phyloP scores from a whole-genome alignment of 2,113 vertebrate species.

The Puntigrus tetrazona region DNA sequence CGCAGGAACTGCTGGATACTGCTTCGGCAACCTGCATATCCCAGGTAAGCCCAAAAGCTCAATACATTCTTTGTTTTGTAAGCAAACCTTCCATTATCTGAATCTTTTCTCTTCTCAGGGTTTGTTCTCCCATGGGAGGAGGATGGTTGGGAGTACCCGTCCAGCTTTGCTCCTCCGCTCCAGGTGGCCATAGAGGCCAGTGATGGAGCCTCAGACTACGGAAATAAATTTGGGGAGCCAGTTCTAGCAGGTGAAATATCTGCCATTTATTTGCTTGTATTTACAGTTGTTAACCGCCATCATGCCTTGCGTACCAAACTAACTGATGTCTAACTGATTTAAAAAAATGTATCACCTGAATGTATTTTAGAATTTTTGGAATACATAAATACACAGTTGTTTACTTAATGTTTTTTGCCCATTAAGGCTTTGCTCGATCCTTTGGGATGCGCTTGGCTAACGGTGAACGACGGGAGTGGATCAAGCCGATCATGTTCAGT shows the following conservation, averaged over 20 bases:
- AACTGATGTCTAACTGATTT: no score
- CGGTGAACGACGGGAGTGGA: slow-evolving; percentile 87
- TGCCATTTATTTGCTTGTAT: neutral
- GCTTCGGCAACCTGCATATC: slow-evolving; percentile 88
- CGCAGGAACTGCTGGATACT: slow-evolving; percentile 90
- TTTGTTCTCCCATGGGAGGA: slow-evolving; percentile 88
- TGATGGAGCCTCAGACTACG: slow-evolving; percentile 91
- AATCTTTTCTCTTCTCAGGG: slow-evolving; percentile 65
- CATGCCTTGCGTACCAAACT: no score
- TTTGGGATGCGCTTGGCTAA: slow-evolving; percentile 81
- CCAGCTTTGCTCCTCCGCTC: slow-evolving; percentile 83
- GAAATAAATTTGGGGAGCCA: slow-evolving; percentile 93
- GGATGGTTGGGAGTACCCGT: slow-evolving; percentile 79
- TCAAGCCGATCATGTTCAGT: slow-evolving; percentile 97
- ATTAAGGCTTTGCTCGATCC: slow-evolving; percentile 87
- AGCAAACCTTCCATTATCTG: neutral
- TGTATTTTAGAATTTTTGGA: no score
- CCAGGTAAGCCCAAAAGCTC: slow-evolving; percentile 75
- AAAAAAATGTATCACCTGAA: no score
- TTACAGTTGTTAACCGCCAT: no score
- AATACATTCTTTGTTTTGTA: neutral
- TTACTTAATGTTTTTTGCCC: neutral
- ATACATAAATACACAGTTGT: no score
- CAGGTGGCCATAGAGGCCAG: slow-evolving; percentile 90
- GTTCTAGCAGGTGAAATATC: slow-evolving; percentile 81